Conservation (phyloP, 2,888 invertebrate genomes). For the Perdita meconis region DNA sequence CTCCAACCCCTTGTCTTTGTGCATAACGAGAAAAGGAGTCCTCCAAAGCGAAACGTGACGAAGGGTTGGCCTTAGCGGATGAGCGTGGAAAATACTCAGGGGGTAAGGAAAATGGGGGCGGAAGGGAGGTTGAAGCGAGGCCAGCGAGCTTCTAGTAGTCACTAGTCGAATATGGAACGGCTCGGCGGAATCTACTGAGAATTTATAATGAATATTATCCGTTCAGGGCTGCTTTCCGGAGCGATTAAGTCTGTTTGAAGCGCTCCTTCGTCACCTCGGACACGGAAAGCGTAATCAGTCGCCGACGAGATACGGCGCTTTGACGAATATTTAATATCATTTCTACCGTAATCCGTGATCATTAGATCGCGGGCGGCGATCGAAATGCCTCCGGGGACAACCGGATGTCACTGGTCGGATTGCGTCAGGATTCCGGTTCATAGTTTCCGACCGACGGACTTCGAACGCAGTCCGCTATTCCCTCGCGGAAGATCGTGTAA, state of each 20-base stretch:
- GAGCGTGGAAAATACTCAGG: slow-evolving; percentile 30
- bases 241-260: slow-evolving; percentile 47
- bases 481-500: slow-evolving; percentile 2
- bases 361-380: background rate
- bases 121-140: background rate
- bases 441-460: background rate
- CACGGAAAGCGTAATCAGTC: slow-evolving; percentile 19
- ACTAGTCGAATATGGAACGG: slow-evolving; percentile 30
- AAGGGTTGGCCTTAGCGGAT: slow-evolving; percentile 48
- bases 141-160: background rate
- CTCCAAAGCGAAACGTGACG: slow-evolving; percentile 61
- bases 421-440: background rate
- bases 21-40: slow-evolving; percentile 66
- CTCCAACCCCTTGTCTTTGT: slow-evolving; percentile 43
- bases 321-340: slow-evolving; percentile 49
- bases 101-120: background rate
- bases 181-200: slow-evolving; percentile 24
- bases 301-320: background rate
- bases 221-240: background rate
- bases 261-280: background rate
- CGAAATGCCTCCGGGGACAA: background rate
- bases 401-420: background rate
- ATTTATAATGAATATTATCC: slow-evolving; percentile 48
- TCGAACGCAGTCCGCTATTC: background rate
- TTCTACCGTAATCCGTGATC: too few relatives aligned